Evolutionary conservation across 2,797 vertebrate species (phyloP).

Genomic region (Sitta carolinensis): DNA sequence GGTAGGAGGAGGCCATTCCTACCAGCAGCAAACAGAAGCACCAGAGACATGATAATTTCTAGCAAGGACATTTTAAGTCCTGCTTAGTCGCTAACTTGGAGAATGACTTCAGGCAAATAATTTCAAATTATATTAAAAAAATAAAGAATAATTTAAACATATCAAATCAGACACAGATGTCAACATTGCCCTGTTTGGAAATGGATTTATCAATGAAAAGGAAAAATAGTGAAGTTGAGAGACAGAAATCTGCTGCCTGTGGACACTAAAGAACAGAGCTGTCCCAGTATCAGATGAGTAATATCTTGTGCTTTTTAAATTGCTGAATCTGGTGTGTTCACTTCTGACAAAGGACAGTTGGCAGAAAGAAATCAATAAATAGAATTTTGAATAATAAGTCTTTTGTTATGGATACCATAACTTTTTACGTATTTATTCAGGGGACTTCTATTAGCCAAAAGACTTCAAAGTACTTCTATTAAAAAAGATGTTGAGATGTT

Average conservation of each 20-base stretch:
- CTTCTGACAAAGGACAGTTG: background rate
- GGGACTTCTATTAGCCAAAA: background rate
- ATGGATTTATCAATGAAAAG: background rate
- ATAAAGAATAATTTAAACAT: background rate
- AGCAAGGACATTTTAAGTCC: background rate
- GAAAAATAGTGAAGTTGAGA: background rate
- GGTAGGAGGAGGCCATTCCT: background rate
- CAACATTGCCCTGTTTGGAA: background rate
- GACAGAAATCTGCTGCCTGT: background rate
- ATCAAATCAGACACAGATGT: background rate
- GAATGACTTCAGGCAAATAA: background rate
- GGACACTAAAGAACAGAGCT: background rate
- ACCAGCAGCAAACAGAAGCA: background rate
- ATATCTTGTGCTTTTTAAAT: background rate
- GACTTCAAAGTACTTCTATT: background rate
- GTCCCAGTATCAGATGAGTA: background rate
- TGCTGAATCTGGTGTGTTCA: background rate
- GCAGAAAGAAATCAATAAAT: conserved; percentile 19
- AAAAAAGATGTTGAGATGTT: background rate
- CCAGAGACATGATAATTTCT: background rate
- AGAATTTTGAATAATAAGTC: background rate
- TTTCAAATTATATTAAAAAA: background rate
- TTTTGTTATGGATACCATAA: background rate
- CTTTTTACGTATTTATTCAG: background rate
- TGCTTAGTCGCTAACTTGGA: background rate